Percentiles rank a stretch among this genome's conserved stretches.
These are phyloP conservation scores for Lagopus muta DNA, from an alignment of 2,113 vertebrate species.

Conservation along the genomic window DNA sequence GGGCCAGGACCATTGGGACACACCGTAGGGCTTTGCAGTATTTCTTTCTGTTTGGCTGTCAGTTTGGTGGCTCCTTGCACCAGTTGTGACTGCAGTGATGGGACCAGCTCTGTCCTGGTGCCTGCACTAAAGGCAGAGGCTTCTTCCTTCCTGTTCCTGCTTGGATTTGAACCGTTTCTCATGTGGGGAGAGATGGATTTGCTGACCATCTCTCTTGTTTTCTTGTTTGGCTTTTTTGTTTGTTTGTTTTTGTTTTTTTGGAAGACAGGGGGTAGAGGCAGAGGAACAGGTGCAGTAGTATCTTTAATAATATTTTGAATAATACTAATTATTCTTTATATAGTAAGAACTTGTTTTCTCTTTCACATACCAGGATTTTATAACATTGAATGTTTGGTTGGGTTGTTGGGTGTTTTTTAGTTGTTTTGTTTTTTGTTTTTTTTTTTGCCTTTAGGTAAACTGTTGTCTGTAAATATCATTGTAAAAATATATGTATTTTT, in stretches of 20 bases:
- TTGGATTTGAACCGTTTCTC: neutral
- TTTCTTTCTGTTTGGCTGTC: neutral
- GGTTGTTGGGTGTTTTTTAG: too few relatives aligned
- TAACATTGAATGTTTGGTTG: neutral
- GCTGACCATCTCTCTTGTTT: neutral
- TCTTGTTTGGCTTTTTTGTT: neutral
- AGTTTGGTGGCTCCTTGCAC: accelerated
- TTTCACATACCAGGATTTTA: neutral
- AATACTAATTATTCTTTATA: neutral
- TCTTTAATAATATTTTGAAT: neutral
- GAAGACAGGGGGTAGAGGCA: too few relatives aligned
- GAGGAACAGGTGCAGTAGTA: neutral
- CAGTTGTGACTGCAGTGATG: accelerated
- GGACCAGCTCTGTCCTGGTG: neutral
- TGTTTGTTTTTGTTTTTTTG: too few relatives aligned
- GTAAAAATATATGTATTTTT: conserved; percentile 1
- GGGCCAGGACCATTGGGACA: accelerated
- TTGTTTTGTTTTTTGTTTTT: too few relatives aligned
- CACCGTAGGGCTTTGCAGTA: neutral
- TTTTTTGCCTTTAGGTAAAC: neutral
- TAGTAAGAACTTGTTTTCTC: neutral
- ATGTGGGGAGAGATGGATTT: neutral
- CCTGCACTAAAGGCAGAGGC: too few relatives aligned
- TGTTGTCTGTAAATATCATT: neutral
- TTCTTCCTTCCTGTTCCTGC: neutral